phyloP scores from a whole-genome alignment of 2,113 vertebrate genomes.

The Glaucidium brasilianum region DNA sequence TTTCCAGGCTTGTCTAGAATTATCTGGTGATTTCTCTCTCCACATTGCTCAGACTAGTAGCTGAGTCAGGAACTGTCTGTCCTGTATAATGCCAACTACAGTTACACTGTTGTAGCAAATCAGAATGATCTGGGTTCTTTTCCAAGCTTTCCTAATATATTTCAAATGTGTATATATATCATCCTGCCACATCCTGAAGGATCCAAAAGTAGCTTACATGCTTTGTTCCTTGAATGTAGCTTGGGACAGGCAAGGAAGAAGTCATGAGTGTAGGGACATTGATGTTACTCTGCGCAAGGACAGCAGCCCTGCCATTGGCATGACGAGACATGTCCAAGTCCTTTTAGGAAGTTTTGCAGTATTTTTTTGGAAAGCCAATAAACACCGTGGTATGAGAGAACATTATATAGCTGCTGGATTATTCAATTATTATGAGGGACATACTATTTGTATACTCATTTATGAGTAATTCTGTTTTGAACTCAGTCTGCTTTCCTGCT shows the following conservation, averaged over 20 bases:
- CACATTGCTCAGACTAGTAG: background rate
- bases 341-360: background rate
- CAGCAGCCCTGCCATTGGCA: background rate
- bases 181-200: background rate
- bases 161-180: constrained; percentile 17
- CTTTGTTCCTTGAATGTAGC: background rate
- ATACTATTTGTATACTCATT: background rate
- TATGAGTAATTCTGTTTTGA: background rate
- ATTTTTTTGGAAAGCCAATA: background rate
- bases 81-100: background rate
- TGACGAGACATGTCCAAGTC: background rate
- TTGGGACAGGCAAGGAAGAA: background rate
- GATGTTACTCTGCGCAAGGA: background rate
- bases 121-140: background rate
- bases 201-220: constrained; percentile 4
- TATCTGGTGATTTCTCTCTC: constrained; percentile 2
- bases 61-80: constrained; percentile 1
- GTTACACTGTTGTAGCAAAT: background rate
- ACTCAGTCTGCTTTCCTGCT: background rate
- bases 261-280: background rate
- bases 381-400: background rate
- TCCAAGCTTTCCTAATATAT: constrained; percentile 39
- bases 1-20: background rate
- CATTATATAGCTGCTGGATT: background rate
- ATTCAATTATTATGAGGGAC: background rate